Base-by-base conservation (phyloP, 2,888 invertebrate genomes). In the Tetragonula carbonaria region DNA sequence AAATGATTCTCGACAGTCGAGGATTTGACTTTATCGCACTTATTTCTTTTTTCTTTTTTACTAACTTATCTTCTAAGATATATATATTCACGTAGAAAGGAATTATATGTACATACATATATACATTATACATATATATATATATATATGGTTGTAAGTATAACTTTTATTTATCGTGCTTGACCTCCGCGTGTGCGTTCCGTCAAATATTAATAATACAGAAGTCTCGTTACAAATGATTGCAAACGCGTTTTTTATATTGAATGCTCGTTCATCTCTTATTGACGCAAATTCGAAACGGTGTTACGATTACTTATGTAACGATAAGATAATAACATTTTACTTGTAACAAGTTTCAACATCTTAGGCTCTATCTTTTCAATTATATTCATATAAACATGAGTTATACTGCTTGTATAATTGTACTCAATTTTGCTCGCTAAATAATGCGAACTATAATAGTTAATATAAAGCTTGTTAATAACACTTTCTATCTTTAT, bases 301-400 rank as follows among this genome's bases (percentile, higher is more conserved):
- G 55, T 51, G 76, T 76, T 80, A 70, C 57, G 75, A 70, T 57
- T 71, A 76, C 80, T 63, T 70, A 65, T 76, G 80, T 59, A 80
- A 55, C 23, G 71, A 80, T 80, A 76, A 80, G 76, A 76, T 76
- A 76, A 70, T 13, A 14, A 51, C 16, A 6, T 28, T 75, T 55
- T n/a, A 4, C n/a, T 75, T 79, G 16, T 45, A 68, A 45, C 28
- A 62, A 53, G 28, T 28, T 63, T 45, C 16, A 57, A 11, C 11
- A 8, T 45, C 45, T 8, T 57, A 57, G 57, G 14, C 2, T n/a
- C 11, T 57, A n/a, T 57, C 14, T 57, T 14, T 57, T 5, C n/a
- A 57, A 57, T 57, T 57, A 57, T n/a, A 57, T 57, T n/a, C 21
- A 28, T 23, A 6, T 0, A 21, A 59, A 55, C 11, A 21, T 28